Percentiles rank a stretch among this genome's conserved stretches.
Conservation (phyloP, 1,140 invertebrate species). For the Saxidomus purpurata region DNA sequence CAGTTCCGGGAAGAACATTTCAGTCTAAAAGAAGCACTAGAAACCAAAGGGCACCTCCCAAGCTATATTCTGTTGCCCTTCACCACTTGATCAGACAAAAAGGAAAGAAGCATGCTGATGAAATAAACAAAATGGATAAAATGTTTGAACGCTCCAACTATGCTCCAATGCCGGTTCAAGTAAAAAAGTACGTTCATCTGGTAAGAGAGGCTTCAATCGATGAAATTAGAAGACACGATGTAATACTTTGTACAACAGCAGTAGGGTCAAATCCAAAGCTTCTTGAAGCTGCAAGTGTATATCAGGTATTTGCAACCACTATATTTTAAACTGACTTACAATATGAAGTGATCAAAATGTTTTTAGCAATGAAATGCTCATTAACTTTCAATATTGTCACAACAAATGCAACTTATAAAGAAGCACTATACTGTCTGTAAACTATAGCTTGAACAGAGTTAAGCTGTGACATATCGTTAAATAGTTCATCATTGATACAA, state of each 20-base stretch:
- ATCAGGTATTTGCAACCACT: too few relatives aligned
- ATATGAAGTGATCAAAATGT: too few relatives aligned
- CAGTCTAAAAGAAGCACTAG: constrained; percentile 27
- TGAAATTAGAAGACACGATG: constrained; percentile 69
- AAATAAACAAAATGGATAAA: constrained; percentile 71
- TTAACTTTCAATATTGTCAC: too few relatives aligned
- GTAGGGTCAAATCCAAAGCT: constrained; percentile 67
- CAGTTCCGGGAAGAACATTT: constrained; percentile 69
- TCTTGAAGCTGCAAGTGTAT: constrained; percentile 50
- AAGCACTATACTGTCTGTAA: too few relatives aligned
- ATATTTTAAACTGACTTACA: too few relatives aligned
- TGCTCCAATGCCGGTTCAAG: constrained; percentile 2
- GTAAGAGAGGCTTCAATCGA: constrained; percentile 65
- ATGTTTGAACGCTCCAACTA: constrained; percentile 38
- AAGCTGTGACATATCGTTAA: too few relatives aligned
- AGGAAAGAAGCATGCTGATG: constrained; percentile 71
- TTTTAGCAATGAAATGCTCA: too few relatives aligned
- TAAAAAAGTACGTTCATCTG: constrained; percentile 68
- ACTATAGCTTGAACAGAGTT: too few relatives aligned
- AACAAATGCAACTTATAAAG: too few relatives aligned
- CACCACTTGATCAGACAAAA: constrained; percentile 74
- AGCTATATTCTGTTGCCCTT: constrained; percentile 68
- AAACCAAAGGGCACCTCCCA: constrained; percentile 46
- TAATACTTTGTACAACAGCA: constrained; percentile 71
- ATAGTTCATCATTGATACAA: too few relatives aligned